A percentile compares a stretch with the other conserved stretches of the same genome.
These are phyloP conservation scores for Calliphora vicina DNA, from an alignment of 1,140 invertebrate species.

Conservation along the genomic window DNA sequence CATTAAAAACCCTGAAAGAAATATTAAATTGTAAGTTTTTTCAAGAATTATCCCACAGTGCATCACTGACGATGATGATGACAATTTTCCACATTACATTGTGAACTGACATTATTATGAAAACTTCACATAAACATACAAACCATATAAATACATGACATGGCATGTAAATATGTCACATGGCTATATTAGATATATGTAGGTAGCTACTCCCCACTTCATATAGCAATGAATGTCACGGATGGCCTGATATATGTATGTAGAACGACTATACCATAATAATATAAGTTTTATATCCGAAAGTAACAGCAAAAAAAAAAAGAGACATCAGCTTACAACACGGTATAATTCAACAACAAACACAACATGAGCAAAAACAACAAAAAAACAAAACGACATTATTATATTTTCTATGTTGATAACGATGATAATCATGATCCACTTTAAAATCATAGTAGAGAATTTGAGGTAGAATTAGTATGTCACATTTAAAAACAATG, in stretches of 20 bases:
- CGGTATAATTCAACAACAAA: too few species aligned
- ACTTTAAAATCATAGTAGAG: neutral
- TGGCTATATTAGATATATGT: neutral
- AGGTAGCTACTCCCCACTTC: too few species aligned
- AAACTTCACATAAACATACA: neutral
- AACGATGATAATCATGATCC: slow-evolving; percentile 9
- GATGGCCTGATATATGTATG: neutral
- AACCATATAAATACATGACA: too few species aligned
- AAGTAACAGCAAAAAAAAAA: too few species aligned
- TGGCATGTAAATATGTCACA: neutral
- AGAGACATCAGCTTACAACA: too few species aligned
- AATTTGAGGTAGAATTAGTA: neutral
- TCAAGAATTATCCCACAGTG: too few species aligned
- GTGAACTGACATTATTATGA: neutral
- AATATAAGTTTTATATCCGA: too few species aligned
- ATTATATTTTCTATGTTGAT: neutral
- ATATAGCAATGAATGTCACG: neutral
- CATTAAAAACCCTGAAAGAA: too few species aligned
- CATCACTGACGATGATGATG: neutral
- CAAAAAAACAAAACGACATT: neutral
- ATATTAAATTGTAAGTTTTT: too few species aligned
- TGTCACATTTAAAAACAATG: neutral
- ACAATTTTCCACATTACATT: neutral
- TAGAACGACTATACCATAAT: neutral
- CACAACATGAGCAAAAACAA: neutral